Conservation (phyloP, 2,113 vertebrate genomes). For the Athene cunicularia region DNA sequence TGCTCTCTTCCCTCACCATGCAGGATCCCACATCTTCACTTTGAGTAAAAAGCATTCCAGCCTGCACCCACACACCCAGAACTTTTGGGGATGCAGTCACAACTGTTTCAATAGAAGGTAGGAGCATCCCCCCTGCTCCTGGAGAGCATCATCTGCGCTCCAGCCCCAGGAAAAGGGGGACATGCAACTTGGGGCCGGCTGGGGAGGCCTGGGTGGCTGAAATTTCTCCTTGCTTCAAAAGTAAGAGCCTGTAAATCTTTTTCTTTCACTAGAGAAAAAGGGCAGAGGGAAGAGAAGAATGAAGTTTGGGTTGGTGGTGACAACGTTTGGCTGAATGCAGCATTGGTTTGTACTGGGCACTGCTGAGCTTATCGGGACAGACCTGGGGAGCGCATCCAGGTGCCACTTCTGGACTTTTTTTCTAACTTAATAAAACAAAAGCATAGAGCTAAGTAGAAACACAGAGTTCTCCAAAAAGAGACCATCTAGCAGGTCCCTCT, state of each 20-base stretch:
- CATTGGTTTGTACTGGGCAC: neutral
- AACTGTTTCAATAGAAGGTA: accelerated
- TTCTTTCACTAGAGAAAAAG: neutral
- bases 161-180: neutral
- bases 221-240: neutral
- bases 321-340: accelerated
- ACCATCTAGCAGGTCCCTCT: neutral
- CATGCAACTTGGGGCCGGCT: accelerated
- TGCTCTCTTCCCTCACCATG: neutral
- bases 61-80: accelerated
- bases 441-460: accelerated
- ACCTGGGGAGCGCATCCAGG: neutral
- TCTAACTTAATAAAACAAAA: neutral
- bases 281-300: too few relatives aligned
- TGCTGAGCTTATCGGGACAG: neutral
- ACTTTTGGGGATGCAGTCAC: neutral
- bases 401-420: neutral
- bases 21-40: neutral
- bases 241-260: neutral
- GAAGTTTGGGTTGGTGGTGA: neutral
- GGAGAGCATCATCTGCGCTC: neutral
- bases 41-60: neutral
- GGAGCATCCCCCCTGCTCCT: neutral
- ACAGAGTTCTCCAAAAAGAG: neutral
- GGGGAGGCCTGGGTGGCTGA: neutral